Conservation (phyloP, 2,888 invertebrate species). For the Atethmia centrago region DNA sequence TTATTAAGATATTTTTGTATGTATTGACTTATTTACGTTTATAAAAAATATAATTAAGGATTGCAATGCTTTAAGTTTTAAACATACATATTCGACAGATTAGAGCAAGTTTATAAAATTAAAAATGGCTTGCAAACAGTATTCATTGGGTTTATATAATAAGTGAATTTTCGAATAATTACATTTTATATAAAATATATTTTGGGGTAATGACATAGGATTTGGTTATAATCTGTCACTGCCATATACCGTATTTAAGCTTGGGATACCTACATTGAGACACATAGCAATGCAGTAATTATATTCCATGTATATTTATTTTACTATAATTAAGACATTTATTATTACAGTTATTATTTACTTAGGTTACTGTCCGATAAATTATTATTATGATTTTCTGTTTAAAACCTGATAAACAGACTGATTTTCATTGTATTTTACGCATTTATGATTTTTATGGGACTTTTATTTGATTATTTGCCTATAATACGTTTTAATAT, state of each 20-base stretch:
- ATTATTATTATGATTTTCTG: constrained; percentile 47
- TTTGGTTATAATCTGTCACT: constrained; percentile 30
- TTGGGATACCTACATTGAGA: constrained; percentile 13
- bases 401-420: constrained; percentile 50
- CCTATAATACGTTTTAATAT: neutral
- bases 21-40: constrained; percentile 19
- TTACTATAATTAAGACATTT: constrained; percentile 22
- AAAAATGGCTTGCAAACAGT: constrained; percentile 36
- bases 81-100: constrained; percentile 18
- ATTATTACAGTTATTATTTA: constrained; percentile 31
- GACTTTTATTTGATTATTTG: constrained; percentile 19
- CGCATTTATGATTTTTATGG: constrained; percentile 44
- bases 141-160: constrained; percentile 37
- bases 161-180: constrained; percentile 13
- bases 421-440: constrained; percentile 50
- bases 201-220: constrained; percentile 12
- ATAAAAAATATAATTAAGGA: constrained; percentile 18
- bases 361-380: constrained; percentile 23
- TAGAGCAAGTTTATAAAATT: constrained; percentile 18
- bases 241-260: constrained; percentile 26
- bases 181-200: neutral
- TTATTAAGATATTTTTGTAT: constrained; percentile 47
- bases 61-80: constrained; percentile 40
- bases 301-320: constrained; percentile 46
- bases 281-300: constrained; percentile 39